These are phyloP conservation scores for Hyperopisus bebe DNA, from an alignment of 2,113 vertebrate genomes.

Conservation along the genomic window DNA sequence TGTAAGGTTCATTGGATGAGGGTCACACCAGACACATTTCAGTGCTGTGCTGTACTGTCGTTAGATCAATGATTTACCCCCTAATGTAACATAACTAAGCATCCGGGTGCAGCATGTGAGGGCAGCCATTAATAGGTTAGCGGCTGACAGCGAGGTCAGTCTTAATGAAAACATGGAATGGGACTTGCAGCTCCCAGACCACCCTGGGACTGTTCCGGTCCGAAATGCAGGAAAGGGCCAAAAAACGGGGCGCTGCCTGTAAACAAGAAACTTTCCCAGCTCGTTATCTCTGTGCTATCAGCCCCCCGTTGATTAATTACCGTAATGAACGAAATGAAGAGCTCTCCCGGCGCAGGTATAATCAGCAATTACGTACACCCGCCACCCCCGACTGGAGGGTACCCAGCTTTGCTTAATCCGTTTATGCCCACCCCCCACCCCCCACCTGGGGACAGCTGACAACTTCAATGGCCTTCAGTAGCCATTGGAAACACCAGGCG, in stretches of 20 bases:
- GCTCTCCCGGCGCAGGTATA: slow-evolving; percentile 10
- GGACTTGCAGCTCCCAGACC: neutral
- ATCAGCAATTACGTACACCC: slow-evolving; percentile 7
- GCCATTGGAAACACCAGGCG: neutral
- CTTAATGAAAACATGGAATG: neutral
- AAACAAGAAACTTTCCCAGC: neutral
- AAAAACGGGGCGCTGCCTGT: neutral
- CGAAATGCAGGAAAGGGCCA: neutral
- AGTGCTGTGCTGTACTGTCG: neutral
- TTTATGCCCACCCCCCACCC: neutral
- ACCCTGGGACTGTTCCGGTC: neutral
- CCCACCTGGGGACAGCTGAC: neutral
- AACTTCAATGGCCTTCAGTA: neutral
- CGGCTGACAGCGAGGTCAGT: neutral
- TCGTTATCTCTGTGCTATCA: neutral
- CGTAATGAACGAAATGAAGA: slow-evolving; percentile 15
- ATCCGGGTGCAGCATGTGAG: neutral
- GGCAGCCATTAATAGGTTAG: neutral
- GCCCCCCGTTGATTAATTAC: slow-evolving; percentile 25
- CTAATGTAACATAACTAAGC: neutral
- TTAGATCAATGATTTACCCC: neutral
- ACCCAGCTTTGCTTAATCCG: neutral
- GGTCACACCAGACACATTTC: neutral
- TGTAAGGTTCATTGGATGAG: neutral
- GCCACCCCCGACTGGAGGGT: neutral